Evolutionary conservation across 2,113 vertebrate species (phyloP).

Genomic region (Muntiacus reevesi): DNA sequence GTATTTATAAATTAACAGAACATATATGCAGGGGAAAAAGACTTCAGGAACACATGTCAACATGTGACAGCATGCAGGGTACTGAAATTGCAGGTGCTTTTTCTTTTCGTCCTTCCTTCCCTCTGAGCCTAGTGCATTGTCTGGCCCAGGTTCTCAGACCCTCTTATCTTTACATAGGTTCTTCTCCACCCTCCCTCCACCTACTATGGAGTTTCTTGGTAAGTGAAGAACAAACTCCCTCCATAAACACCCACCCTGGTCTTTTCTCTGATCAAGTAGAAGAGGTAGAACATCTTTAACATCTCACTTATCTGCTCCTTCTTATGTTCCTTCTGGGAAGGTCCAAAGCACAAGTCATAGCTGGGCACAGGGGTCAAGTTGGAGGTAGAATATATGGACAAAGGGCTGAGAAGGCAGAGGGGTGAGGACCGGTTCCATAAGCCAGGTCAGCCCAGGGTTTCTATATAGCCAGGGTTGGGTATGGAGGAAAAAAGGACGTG

Average conservation of each 20-base stretch:
- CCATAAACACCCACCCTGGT: neutral
- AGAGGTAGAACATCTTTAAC: neutral
- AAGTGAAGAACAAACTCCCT: neutral
- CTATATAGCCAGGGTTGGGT: neutral
- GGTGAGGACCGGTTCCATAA: neutral
- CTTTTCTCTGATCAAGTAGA: neutral
- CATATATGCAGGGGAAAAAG: neutral
- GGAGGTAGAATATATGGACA: neutral
- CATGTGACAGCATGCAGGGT: neutral
- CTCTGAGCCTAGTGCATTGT: neutral
- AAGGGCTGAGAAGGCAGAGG: neutral
- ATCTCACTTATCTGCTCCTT: neutral
- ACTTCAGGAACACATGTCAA: neutral
- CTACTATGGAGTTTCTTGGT: neutral
- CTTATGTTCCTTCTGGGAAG: neutral
- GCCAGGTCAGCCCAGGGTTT: neutral
- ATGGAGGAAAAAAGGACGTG: neutral
- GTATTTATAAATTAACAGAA: neutral
- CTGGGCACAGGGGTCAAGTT: neutral
- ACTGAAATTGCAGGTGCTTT: neutral
- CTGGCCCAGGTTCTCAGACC: neutral
- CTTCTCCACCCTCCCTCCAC: neutral
- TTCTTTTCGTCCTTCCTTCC: neutral
- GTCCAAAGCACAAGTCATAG: neutral
- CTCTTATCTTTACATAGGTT: neutral